Percentiles rank a stretch among this genome's conserved stretches.
phyloP scores from a whole-genome alignment of 2,888 invertebrate genomes.

The Pilophorus perplexus region DNA sequence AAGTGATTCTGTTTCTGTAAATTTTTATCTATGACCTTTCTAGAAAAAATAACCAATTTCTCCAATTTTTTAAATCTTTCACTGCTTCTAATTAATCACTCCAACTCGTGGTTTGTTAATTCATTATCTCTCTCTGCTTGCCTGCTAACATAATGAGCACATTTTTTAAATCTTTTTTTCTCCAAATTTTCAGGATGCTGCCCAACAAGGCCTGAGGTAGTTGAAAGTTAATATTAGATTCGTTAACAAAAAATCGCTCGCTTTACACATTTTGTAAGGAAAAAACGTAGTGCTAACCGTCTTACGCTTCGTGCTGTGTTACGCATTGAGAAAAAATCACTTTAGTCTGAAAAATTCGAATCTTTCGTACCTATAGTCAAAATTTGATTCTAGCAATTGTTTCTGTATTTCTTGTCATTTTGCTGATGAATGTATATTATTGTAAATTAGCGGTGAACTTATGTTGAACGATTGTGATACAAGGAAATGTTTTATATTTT shows the following conservation, averaged over 20 bases:
- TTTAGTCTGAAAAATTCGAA: constrained; percentile 23
- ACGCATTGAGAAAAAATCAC: neutral
- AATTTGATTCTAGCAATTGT: neutral
- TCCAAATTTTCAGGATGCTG: constrained; percentile 44
- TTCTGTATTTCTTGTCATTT: neutral
- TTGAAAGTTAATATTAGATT: too few species aligned
- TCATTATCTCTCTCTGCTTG: neutral
- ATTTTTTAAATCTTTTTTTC: neutral
- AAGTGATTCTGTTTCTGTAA: neutral
- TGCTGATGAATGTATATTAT: constrained; percentile 14
- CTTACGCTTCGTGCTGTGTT: constrained; percentile 9
- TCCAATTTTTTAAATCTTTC: neutral
- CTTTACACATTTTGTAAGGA: neutral
- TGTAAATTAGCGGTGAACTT: constrained; percentile 18
- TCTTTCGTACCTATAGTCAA: neutral
- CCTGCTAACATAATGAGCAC: neutral
- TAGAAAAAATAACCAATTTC: neutral
- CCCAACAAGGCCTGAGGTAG: constrained; percentile 41
- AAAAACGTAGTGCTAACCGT: constrained; percentile 6
- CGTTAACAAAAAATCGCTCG: neutral
- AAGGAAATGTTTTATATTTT: constrained; percentile 21
- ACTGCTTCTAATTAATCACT: too few species aligned
- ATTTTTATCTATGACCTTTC: neutral
- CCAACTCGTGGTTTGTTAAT: neutral
- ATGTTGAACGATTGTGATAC: constrained; percentile 30